These are phyloP conservation scores for Argyrosomus japonicus DNA, from an alignment of 2,113 vertebrate genomes.

Conservation along the genomic window DNA sequence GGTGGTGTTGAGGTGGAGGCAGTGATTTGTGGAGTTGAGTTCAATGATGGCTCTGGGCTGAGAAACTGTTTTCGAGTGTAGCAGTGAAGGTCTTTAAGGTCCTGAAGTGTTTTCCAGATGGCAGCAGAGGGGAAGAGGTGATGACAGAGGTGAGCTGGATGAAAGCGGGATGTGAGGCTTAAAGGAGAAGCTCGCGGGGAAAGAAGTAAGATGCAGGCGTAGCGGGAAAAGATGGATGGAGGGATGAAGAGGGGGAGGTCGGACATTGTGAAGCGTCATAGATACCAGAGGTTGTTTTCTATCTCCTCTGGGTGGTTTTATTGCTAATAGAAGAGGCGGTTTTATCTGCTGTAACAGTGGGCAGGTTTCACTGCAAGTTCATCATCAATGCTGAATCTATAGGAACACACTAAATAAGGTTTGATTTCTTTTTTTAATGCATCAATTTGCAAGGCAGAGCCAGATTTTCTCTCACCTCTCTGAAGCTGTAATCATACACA, in stretches of 20 bases:
- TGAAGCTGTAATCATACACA: neutral
- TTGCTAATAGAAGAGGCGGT: constrained; percentile 44
- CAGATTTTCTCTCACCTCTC: neutral
- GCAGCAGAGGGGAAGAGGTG: no score
- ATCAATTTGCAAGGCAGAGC: neutral
- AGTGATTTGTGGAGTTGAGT: no score
- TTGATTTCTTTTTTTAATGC: neutral
- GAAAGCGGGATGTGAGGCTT: neutral
- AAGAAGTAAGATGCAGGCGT: neutral
- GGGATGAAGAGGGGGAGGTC: neutral
- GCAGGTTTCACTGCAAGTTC: neutral
- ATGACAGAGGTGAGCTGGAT: no score
- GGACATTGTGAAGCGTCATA: neutral
- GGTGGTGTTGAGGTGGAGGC: no score
- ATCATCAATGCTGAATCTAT: neutral
- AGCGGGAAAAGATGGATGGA: neutral
- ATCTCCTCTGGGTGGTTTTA: constrained; percentile 35
- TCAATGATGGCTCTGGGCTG: no score
- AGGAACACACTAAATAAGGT: neutral
- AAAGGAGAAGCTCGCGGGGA: neutral
- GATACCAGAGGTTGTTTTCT: constrained; percentile 11
- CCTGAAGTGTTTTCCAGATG: no score
- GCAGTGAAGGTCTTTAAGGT: no score
- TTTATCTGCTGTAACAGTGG: constrained; percentile 26
- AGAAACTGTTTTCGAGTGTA: no score